Percentiles rank a stretch among this genome's conserved stretches.
Evolutionary conservation across 2,113 vertebrate genomes (phyloP).

Genomic region (Embiotoca jacksoni): DNA sequence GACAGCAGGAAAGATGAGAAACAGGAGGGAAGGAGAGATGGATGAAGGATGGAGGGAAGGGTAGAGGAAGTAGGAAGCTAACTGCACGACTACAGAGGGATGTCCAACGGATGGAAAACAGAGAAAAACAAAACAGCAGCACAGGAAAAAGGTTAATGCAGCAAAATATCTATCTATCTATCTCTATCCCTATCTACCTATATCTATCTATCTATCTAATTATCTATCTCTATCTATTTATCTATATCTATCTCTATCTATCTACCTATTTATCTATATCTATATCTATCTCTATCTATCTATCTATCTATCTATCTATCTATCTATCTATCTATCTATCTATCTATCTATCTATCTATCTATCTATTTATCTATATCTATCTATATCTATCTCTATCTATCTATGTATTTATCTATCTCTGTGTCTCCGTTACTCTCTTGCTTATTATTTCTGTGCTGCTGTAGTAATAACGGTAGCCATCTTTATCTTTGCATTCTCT

Average conservation of each 20-base stretch:
- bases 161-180: constrained; percentile 34
- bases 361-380: not conserved
- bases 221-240: constrained; percentile 39
- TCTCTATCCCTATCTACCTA: constrained; percentile 46
- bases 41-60: too few species aligned
- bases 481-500: constrained; percentile 49
- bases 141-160: constrained; percentile 21
- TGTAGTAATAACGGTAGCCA: constrained; percentile 59
- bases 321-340: constrained; percentile 43
- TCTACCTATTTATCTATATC: not conserved
- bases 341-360: not conserved
- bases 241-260: constrained; percentile 9
- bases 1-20: too few species aligned
- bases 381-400: constrained; percentile 21
- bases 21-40: too few species aligned
- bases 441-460: constrained; percentile 19
- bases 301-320: constrained; percentile 26
- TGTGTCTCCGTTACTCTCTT: not conserved
- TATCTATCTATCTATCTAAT: constrained; percentile 29
- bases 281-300: constrained; percentile 25
- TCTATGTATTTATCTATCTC: not conserved
- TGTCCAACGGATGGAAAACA: too few species aligned
- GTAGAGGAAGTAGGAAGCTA: too few species aligned
- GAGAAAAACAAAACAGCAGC: too few species aligned
- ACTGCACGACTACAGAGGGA: too few species aligned